phyloP scores from a whole-genome alignment of 2,113 vertebrate species.

The Axis porcinus region DNA sequence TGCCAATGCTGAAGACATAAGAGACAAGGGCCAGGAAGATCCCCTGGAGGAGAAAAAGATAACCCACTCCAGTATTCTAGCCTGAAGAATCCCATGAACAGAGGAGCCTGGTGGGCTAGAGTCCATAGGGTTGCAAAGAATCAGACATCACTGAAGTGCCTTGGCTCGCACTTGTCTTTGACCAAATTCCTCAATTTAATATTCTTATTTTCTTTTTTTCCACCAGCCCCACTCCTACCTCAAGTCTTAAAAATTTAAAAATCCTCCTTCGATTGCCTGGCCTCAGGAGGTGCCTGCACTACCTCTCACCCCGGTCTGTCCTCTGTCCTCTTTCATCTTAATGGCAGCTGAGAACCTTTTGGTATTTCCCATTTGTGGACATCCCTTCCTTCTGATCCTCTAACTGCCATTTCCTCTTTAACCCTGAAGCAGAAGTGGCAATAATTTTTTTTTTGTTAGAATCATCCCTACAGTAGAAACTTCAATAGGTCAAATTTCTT shows the following conservation, averaged over 20 bases:
- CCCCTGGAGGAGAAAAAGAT: background rate
- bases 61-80: background rate
- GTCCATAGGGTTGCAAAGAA: background rate
- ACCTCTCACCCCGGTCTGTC: background rate
- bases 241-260: background rate
- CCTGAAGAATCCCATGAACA: background rate
- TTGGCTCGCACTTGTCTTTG: background rate
- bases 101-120: background rate
- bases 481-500: slow-evolving; percentile 5
- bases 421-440: background rate
- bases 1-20: background rate
- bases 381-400: background rate
- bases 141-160: background rate
- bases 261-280: background rate
- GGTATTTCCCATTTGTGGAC: background rate
- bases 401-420: background rate
- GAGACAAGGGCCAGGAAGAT: background rate
- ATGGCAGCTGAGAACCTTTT: background rate
- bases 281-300: background rate
- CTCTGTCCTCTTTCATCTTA: background rate
- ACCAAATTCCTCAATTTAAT: background rate
- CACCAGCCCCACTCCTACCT: background rate
- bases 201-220: background rate
- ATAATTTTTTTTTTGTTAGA: background rate
- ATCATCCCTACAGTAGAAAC: background rate